Conservation (phyloP, 2,888 invertebrate species). For the Nemoura dubitans region DNA sequence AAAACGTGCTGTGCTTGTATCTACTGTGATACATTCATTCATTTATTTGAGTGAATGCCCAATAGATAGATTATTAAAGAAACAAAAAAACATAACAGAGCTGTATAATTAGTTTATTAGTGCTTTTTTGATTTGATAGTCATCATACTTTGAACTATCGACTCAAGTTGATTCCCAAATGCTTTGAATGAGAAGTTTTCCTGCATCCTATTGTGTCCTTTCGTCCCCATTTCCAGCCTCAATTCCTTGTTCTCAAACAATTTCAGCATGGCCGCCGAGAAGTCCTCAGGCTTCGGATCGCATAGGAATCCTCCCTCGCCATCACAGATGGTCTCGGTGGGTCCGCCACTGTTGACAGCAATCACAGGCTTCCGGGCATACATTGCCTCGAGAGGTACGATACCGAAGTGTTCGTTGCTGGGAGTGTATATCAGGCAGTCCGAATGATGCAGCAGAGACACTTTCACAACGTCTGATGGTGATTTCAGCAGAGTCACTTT, state of each 20-base stretch:
- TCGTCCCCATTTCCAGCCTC: constrained; percentile 74
- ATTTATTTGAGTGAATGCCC: constrained; percentile 8
- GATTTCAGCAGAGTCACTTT: constrained; percentile 88
- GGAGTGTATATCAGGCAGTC: constrained; percentile 93
- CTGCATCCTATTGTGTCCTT: constrained; percentile 78
- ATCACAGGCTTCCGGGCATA: constrained; percentile 91
- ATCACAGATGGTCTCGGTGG: constrained; percentile 88
- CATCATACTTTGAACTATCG: constrained; percentile 49
- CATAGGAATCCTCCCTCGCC: constrained; percentile 84
- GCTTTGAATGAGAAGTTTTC: constrained; percentile 85
- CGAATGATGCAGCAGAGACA: constrained; percentile 78
- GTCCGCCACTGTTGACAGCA: constrained; percentile 95
- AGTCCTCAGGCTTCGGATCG: constrained; percentile 72
- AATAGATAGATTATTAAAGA: constrained; percentile 2
- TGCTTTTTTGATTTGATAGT: constrained; percentile 43
- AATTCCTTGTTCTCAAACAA: constrained; percentile 71
- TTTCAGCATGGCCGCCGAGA: constrained; percentile 80
- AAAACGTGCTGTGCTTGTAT: constrained; percentile 27
- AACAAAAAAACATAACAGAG: not conserved
- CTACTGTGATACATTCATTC: constrained; percentile 32
- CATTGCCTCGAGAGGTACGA: constrained; percentile 99
- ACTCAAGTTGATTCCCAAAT: constrained; percentile 75
- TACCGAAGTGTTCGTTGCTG: constrained; percentile 97
- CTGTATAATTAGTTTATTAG: not conserved
- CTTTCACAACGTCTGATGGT: constrained; percentile 85